Evolutionary conservation across 2,888 invertebrate species (phyloP), one percentile per base, ranked within the genome.

Genomic region (Scaptodrosophila latifasciaeformis): DNA sequence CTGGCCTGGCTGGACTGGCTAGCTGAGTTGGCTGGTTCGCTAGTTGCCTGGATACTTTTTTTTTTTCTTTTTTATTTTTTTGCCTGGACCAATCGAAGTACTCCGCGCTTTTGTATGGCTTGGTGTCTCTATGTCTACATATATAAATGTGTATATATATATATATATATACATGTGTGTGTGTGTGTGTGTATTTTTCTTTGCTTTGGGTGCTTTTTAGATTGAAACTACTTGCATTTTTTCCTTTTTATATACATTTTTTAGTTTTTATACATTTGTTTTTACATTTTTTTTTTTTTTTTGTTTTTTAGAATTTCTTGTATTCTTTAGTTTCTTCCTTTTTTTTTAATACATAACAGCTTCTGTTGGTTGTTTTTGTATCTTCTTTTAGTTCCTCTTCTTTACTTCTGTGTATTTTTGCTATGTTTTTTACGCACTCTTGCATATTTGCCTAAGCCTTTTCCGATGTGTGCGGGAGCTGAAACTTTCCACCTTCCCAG

Each of bases 211-310:
- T 19, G n/a, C 40, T 40, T 40, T 40, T 40, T 40, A 40, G 40
- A 40, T 40, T 19, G 40, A 40, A 40, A 40, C 40, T 66, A 64
- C 72, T 77, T 72, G 75, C 69, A 65, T 58, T 78, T 67, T 57
- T n/a, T n/a, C n/a, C 70, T 67, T 71, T 71, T 67, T 70, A 66
- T 67, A 66, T 69, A 68, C 68, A 68, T 64, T 68, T 68, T 68
- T 67, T 65, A 67, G 62, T 57, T 61, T 57, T 54, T 54, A 9
- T 44, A n/a, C 29, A 15, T 30, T 13, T 29, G 51, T 65, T 68
- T 39, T 7, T 18, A 7, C n/a, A 10, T 24, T 48, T 67, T 67
- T 68, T 70, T 70, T 74, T 66, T 74, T 66, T 77, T 49, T 4
- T 5, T 19, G n/a, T 21, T 40, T 40, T 40, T 40, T 40, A 40